phyloP scores from a whole-genome alignment of 1,140 invertebrate genomes.

The Stegodyphus mimosarum region DNA sequence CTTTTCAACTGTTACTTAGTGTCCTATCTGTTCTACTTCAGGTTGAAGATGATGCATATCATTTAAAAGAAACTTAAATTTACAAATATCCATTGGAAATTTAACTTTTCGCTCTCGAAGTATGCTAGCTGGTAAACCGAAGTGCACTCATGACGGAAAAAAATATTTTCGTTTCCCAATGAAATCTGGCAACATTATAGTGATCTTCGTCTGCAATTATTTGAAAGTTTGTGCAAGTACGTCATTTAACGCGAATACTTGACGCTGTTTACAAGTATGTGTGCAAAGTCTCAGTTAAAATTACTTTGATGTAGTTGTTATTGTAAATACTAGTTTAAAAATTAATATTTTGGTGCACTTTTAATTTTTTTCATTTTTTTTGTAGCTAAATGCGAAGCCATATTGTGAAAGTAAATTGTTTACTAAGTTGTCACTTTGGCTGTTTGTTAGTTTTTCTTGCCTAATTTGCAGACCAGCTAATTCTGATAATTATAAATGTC shows the following conservation, averaged over 20 bases:
- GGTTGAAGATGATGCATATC: too few species aligned
- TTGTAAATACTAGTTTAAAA: background rate
- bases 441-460: too few species aligned
- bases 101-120: too few species aligned
- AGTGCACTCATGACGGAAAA: too few species aligned
- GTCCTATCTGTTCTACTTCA: too few species aligned
- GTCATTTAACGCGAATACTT: slow-evolving; percentile 29
- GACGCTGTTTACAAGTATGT: background rate
- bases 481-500: too few species aligned
- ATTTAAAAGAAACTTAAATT: too few species aligned
- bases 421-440: background rate
- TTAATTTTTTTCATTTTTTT: background rate
- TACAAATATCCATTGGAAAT: too few species aligned
- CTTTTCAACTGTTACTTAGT: too few species aligned
- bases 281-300: background rate
- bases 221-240: slow-evolving; percentile 39
- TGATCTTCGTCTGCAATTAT: slow-evolving; percentile 40
- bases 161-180: too few species aligned
- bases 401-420: background rate
- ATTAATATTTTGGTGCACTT: background rate
- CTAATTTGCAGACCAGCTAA: too few species aligned
- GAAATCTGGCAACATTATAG: background rate
- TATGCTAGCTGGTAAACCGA: too few species aligned
- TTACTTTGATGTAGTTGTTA: background rate
- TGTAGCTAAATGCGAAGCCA: background rate